Percentiles rank a stretch among this genome's conserved stretches.
Conservation (phyloP, 2,888 invertebrate species). For the Rhyacophila evoluta region DNA sequence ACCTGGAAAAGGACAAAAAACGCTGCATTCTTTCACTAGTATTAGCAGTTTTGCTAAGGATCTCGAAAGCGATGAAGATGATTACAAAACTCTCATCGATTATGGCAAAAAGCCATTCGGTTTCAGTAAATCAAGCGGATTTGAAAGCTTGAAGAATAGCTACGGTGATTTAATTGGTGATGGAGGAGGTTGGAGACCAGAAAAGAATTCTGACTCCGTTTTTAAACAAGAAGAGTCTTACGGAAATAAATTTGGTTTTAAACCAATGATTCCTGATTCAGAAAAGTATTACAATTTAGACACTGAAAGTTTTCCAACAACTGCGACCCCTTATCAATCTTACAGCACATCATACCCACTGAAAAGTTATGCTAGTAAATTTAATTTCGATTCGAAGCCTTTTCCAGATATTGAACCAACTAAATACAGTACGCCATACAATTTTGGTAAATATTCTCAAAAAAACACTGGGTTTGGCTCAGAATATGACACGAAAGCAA, state of each 20-base stretch:
- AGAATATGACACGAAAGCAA: conserved; percentile 44
- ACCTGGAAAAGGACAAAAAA: not conserved
- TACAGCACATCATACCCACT: not conserved
- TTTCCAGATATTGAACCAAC: conserved; percentile 28
- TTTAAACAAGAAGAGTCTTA: not conserved
- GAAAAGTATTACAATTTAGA: not conserved
- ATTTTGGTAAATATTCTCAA: conserved; percentile 9
- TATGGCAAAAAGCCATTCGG: conserved; percentile 36
- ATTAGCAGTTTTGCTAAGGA: not conserved
- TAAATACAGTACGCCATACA: conserved; percentile 34
- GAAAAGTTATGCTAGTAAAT: conserved; percentile 34
- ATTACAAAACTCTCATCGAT: conserved; percentile 28
- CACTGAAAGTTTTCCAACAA: not conserved
- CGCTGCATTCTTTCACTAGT: not conserved
- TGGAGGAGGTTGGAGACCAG: not conserved
- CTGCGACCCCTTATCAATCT: not conserved
- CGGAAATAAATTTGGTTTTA: not conserved
- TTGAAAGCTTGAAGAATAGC: conserved; percentile 35
- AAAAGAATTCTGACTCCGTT: not conserved
- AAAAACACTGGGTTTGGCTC: conserved; percentile 44
- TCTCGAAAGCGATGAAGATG: not conserved
- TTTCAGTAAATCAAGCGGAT: conserved; percentile 26
- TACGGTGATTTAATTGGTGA: conserved; percentile 35
- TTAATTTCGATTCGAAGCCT: conserved; percentile 42
- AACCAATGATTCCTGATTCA: not conserved